phyloP scores from a whole-genome alignment of 2,888 invertebrate genomes.

The Troides helena region DNA sequence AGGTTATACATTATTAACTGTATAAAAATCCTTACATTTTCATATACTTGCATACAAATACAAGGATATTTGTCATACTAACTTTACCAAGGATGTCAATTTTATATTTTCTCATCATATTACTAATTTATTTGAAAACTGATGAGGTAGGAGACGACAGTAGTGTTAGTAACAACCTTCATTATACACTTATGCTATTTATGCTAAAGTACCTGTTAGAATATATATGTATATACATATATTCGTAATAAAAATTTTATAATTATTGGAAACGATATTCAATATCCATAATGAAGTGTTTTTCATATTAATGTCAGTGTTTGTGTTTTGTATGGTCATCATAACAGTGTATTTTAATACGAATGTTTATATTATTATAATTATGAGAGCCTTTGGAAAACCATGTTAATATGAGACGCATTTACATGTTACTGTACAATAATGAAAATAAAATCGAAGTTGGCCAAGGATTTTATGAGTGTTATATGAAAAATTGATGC shows the following conservation, averaged over 20 bases:
- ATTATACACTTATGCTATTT: too few relatives aligned
- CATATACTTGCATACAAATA: not conserved
- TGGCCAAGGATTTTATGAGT: not conserved
- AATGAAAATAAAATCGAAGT: not conserved
- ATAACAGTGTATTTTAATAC: too few relatives aligned
- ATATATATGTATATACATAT: too few relatives aligned
- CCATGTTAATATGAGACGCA: not conserved
- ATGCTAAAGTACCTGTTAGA: too few relatives aligned
- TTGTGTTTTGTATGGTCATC: too few relatives aligned
- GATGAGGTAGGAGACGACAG: too few relatives aligned
- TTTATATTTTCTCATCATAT: not conserved
- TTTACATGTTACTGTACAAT: not conserved
- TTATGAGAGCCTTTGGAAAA: not conserved
- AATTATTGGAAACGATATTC: too few relatives aligned
- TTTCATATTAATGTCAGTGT: too few relatives aligned
- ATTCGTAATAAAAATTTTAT: too few relatives aligned
- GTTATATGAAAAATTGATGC: not conserved
- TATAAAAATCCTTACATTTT: not conserved
- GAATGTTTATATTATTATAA: not conserved
- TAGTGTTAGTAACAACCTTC: too few relatives aligned
- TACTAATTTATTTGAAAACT: too few relatives aligned
- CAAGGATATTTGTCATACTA: not conserved
- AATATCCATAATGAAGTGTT: too few relatives aligned
- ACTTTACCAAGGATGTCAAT: not conserved
- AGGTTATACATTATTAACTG: constrained; percentile 11